Evolutionary conservation across 2,113 vertebrate species (phyloP).

Genomic region (Pseudolaguvia tuberculata): DNA sequence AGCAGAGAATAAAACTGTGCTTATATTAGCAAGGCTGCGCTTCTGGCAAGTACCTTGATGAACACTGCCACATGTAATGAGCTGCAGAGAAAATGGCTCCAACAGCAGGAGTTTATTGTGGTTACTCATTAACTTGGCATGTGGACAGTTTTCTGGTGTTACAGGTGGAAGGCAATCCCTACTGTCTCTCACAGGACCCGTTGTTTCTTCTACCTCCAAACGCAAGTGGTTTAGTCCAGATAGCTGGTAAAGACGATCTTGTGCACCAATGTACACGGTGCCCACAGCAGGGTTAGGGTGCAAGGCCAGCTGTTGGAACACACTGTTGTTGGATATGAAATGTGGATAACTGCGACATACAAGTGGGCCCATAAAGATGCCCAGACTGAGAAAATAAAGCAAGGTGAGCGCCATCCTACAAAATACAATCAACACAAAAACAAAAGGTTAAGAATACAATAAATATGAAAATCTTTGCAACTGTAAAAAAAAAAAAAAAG

Average conservation of each 20-base stretch:
- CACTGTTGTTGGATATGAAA: slow-evolving; percentile 76
- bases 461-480: not conserved
- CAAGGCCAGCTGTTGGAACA: slow-evolving; percentile 85
- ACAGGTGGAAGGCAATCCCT: slow-evolving; percentile 90
- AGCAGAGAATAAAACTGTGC: slow-evolving; percentile 74
- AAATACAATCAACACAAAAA: slow-evolving; percentile 71
- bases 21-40: slow-evolving; percentile 74
- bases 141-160: slow-evolving; percentile 78
- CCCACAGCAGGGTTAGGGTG: slow-evolving; percentile 79
- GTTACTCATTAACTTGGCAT: slow-evolving; percentile 79
- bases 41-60: no score
- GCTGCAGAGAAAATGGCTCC: slow-evolving; percentile 70
- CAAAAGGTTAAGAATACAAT: not conserved
- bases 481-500: no score
- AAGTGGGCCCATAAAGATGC: slow-evolving; percentile 49
- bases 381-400: slow-evolving; percentile 70
- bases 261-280: no score
- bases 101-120: slow-evolving; percentile 90
- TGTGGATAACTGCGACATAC: slow-evolving; percentile 61
- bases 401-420: slow-evolving; percentile 73
- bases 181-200: slow-evolving; percentile 85
- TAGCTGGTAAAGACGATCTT: no score
- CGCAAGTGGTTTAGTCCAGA: no score
- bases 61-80: slow-evolving; percentile 90
- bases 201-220: slow-evolving; percentile 73